Base-by-base conservation (phyloP, 2,797 vertebrate species). In the Clarias platycephalus region DNA sequence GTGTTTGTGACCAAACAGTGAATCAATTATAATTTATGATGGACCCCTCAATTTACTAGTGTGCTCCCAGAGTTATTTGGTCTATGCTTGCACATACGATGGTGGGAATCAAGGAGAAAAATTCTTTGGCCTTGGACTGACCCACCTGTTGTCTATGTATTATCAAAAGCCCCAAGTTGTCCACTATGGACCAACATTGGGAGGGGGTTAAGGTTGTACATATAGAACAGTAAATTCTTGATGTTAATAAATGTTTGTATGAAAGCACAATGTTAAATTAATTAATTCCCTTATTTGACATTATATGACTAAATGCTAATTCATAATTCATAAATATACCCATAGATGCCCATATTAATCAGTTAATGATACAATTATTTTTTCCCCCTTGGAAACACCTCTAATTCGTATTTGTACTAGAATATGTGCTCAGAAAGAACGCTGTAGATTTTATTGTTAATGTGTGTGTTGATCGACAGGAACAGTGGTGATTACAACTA, bases 21-120 rank as follows among this genome's bases (percentile, higher is more conserved):
- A 91, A 90, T 90, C 88, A 91, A 90, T 92, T 92, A 93, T 92
- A 89, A 93, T 92, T 93, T 90, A 89, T 89, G 86, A 87, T 31
- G 85, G 89, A 90, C 86, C 87, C 86, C 80, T 86, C 87, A 88
- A 86, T 78, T 85, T 91, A 90, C 86, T 83, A 81, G 86, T 15
- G 79, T 89, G 89, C 89, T 89, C 91, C 90, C 89, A 87, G 89
- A 16, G 20, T 81, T 87, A 89, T 89, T 91, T 86, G 86, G 89
- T 89, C 89, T 89, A 84, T 82, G 88, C 88, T 16, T 28, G 20
- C 37, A 13, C 72, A 57, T 13, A 55, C 2, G 26, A 57, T 90
- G 90, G 88, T 93, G 92, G 91, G 91, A 94, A 93, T 90, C 83
- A 80, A 53, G 49, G 24, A 82, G 60, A 26, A 88, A 85, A 86